Conservation (phyloP, 2,113 vertebrate genomes). For the Myocastor coypus region DNA sequence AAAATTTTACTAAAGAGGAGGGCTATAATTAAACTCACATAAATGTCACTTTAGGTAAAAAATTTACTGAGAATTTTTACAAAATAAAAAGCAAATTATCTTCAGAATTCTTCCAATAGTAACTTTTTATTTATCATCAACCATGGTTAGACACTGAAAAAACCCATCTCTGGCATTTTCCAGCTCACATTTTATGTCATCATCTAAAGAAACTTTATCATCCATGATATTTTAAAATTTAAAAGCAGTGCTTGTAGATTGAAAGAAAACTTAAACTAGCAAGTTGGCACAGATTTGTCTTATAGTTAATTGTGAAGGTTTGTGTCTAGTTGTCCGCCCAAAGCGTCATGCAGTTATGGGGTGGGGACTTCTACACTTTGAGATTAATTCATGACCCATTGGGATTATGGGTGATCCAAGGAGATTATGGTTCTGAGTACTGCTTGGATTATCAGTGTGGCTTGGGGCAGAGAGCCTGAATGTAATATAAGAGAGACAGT, state of each 20-base stretch:
- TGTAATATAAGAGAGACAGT: no score
- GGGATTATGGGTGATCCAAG: no score
- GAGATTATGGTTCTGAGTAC: no score
- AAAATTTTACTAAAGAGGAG: constrained; percentile 29
- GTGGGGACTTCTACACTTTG: no score
- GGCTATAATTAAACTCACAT: constrained; percentile 37
- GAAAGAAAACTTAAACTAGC: background rate
- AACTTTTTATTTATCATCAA: background rate
- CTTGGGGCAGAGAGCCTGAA: no score
- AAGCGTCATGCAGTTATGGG: no score
- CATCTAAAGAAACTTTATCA: background rate
- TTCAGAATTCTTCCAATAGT: constrained; percentile 27
- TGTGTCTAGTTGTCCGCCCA: no score
- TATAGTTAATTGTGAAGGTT: no score
- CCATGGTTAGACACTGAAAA: background rate
- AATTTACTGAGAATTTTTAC: constrained; percentile 47
- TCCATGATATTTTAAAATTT: constrained; percentile 45
- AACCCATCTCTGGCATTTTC: constrained; percentile 41
- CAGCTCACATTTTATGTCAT: background rate
- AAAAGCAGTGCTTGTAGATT: constrained; percentile 34
- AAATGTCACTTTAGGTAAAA: constrained; percentile 58
- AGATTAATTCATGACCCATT: no score
- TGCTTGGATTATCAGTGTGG: no score
- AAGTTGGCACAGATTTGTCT: no score
- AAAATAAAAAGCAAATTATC: constrained; percentile 61